Evolutionary conservation across 2,888 invertebrate genomes (phyloP), one percentile per base, ranked within the genome.

Genomic region (Xiphydria camelus): DNA sequence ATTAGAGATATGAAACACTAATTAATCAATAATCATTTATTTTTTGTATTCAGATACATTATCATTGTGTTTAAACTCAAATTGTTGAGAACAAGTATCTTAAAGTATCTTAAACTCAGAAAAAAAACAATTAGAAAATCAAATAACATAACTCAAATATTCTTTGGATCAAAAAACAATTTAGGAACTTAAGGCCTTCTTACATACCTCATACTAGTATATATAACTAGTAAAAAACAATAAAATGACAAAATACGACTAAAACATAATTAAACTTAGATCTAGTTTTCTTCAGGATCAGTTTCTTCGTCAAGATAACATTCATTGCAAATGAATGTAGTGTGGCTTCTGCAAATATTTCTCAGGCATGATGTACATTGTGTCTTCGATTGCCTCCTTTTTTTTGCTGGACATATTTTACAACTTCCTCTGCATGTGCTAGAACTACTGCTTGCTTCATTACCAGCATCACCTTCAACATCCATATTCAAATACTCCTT

Each of bases 401-500:
- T 31, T 31, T 31, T 10, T 31, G 32, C 32, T 31, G 32, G 32
- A 31, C 32, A 31, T 31, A 31, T 31, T 31, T 31, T 31, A 10
- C 32, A 31, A 12, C 32, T 10, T 6, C 32, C 7, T 31, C 12
- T 31, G 32, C 32, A 31, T 31, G 32, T 31, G 32, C 32, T 31
- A 12, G 32, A 31, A 31, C 32, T 31, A 31, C 32, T 31, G 32
- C 32, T 31, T 31, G 32, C 32, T 31, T 31, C 12, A 31, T 31
- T 31, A 31, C 32, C 12, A 31, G 32, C 32, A 31, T 6, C 32
- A 31, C 12, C 32, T 31, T 31, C 32, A 31, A 31, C 32, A 54
- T 7, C 25, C 10, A 44, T 40, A 47, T 14, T 41, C 42, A 3
- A 45, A 42, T 21, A 49, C 46, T 18, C 38, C 49, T 23, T 32